phyloP scores from a whole-genome alignment of 2,113 vertebrate species.

The Chlorodrepanis virens region DNA sequence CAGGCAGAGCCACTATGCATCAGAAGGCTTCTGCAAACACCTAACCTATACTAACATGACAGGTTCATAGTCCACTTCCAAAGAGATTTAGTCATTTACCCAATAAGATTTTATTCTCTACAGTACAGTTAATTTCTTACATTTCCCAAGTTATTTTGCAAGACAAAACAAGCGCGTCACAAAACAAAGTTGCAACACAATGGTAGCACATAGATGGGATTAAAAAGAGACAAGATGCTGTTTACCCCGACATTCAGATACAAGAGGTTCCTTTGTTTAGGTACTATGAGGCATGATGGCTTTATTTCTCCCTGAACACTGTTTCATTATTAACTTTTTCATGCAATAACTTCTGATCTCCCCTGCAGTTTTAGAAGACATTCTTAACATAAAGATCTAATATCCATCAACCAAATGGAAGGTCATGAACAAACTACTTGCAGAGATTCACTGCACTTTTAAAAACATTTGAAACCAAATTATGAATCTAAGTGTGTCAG shows the following conservation, averaged over 20 bases:
- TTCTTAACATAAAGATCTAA: background rate
- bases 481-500: background rate
- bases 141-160: background rate
- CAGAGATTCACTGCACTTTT: background rate
- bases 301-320: background rate
- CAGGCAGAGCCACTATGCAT: fast-evolving
- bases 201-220: background rate
- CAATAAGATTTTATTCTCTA: background rate
- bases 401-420: background rate
- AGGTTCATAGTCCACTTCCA: background rate
- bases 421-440: background rate
- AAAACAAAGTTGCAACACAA: background rate
- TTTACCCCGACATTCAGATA: background rate
- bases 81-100: background rate
- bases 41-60: background rate
- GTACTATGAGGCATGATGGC: background rate
- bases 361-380: background rate
- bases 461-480: background rate
- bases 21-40: background rate
- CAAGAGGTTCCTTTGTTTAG: background rate
- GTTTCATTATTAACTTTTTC: background rate
- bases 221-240: background rate
- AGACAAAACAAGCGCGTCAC: background rate
- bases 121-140: background rate
- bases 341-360: background rate